phyloP scores from a whole-genome alignment of 1,140 invertebrate species.

The Meloidogyne floridensis region DNA sequence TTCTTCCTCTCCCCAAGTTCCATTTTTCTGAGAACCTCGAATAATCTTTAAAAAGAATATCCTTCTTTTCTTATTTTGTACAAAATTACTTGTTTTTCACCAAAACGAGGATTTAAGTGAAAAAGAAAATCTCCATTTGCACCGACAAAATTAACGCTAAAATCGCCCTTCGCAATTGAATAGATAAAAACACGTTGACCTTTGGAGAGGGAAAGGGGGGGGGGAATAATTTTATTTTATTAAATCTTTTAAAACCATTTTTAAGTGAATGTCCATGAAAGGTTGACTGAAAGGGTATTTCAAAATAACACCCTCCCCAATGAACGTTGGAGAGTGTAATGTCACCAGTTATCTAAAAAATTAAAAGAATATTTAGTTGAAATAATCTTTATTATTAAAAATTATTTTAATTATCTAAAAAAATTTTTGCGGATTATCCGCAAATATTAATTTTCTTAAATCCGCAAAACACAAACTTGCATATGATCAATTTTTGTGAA shows the following conservation, averaged over 20 bases:
- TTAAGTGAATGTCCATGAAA: constrained; percentile 30
- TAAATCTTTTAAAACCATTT: constrained; percentile 9
- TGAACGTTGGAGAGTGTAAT: constrained; percentile 52
- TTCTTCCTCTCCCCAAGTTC: constrained; percentile 59
- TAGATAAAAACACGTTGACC: constrained; percentile 59
- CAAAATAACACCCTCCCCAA: constrained; percentile 55
- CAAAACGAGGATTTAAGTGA: constrained; percentile 63
- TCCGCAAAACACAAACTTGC: constrained; percentile 25
- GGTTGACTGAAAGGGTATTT: constrained; percentile 33
- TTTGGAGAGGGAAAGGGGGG: neutral
- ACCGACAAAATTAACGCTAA: constrained; percentile 56
- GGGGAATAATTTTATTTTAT: constrained; percentile 8
- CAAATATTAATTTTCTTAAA: neutral
- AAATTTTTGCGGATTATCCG: neutral
- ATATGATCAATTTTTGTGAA: constrained; percentile 41
- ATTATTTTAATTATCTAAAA: too few relatives aligned
- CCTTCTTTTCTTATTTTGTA: neutral
- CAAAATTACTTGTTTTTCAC: constrained; percentile 51
- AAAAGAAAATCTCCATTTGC: constrained; percentile 55
- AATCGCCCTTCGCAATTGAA: constrained; percentile 64
- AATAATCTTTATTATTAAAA: too few relatives aligned
- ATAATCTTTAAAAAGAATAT: constrained; percentile 44
- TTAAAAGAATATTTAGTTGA: neutral
- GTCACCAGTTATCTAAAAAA: constrained; percentile 52
- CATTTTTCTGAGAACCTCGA: constrained; percentile 51